These are phyloP conservation scores for Lampris incognitus DNA, from an alignment of 2,113 vertebrate species.

Conservation along the genomic window DNA sequence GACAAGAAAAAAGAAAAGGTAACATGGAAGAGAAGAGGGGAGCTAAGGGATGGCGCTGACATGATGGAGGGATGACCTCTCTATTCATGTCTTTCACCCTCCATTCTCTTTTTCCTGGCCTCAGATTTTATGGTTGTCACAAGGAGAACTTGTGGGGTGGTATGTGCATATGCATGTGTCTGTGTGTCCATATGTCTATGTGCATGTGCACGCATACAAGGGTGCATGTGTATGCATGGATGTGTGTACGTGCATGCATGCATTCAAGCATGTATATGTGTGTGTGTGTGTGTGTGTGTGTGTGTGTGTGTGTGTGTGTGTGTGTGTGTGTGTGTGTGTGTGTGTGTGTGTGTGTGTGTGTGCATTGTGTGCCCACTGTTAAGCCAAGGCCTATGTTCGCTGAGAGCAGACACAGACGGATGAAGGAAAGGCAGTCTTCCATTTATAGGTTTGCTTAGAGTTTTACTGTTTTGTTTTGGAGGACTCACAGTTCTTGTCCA, in stretches of 20 bases:
- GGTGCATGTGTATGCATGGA: neutral
- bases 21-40: neutral
- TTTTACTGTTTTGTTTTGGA: slow-evolving; percentile 76
- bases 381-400: slow-evolving; percentile 31
- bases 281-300: neutral
- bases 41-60: slow-evolving; percentile 1
- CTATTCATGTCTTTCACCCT: slow-evolving; percentile 52
- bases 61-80: slow-evolving; percentile 3
- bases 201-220: neutral
- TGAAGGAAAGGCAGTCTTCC: slow-evolving; percentile 51
- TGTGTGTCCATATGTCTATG: slow-evolving; percentile 43
- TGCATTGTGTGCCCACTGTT: slow-evolving; percentile 3
- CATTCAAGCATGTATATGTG: neutral
- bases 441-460: slow-evolving; percentile 58
- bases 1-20: neutral
- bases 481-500: slow-evolving; percentile 45
- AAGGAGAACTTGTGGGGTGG: slow-evolving; percentile 47
- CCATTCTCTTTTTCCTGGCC: slow-evolving; percentile 58
- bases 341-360: slow-evolving; percentile 5
- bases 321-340: neutral
- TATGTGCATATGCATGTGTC: slow-evolving; percentile 57
- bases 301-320: neutral
- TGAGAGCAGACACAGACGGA: slow-evolving; percentile 38
- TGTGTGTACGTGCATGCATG: neutral
- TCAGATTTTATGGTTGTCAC: slow-evolving; percentile 65